Conservation (phyloP, 2,797 vertebrate species). For the Ctenopoma multispine region DNA sequence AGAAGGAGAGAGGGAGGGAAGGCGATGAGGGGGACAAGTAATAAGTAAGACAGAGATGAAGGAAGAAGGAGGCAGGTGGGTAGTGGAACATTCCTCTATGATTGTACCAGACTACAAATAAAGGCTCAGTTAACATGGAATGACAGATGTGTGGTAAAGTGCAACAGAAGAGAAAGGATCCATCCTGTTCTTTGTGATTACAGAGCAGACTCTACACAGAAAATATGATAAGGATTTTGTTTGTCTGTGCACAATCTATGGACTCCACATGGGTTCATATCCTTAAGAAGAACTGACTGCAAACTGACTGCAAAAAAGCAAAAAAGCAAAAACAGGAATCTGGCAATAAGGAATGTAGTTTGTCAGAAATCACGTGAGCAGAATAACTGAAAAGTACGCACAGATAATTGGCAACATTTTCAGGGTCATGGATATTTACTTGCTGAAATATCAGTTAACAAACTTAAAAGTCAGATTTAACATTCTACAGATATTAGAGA, state of each 20-base stretch:
- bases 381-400: background rate
- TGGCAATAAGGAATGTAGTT: background rate
- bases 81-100: slow-evolving; percentile 62
- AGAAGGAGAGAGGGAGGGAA: slow-evolving; percentile 32
- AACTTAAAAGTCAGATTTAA: background rate
- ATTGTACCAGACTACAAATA: slow-evolving; percentile 29
- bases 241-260: background rate
- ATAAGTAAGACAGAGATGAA: slow-evolving; percentile 48
- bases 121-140: slow-evolving; percentile 39
- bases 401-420: background rate
- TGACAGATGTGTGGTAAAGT: slow-evolving; percentile 26
- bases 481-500: background rate
- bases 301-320: background rate
- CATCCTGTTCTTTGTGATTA: background rate
- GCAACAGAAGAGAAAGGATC: background rate
- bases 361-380: background rate
- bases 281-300: background rate
- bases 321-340: slow-evolving; percentile 18
- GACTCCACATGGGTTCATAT: background rate
- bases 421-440: background rate
- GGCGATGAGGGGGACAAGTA: slow-evolving; percentile 48
- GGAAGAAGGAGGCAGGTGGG: slow-evolving; percentile 40
- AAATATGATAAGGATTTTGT: slow-evolving; percentile 6
- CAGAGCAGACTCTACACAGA: background rate
- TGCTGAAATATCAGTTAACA: background rate